These are phyloP conservation scores for Antedon mediterranea DNA, from an alignment of 53 echinoderm and acorn worm genomes.

Conservation along the genomic window DNA sequence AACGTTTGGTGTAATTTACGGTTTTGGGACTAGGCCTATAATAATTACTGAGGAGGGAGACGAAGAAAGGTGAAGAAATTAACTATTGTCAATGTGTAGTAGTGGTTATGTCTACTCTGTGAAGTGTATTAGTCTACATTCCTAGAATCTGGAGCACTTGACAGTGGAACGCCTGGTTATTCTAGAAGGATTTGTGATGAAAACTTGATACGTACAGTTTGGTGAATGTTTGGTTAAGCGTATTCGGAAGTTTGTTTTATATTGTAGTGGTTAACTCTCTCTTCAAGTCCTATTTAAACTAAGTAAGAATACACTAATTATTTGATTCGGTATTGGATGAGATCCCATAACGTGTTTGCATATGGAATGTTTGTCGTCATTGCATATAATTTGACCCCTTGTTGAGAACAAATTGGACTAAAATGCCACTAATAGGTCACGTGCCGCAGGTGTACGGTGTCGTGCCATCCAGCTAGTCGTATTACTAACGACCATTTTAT, in stretches of 20 bases:
- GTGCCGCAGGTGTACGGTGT: not conserved
- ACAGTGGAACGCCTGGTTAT: too few species aligned
- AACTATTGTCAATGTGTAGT: too few species aligned
- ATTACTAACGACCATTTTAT: too few species aligned
- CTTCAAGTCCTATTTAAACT: not conserved
- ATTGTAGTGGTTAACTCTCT: not conserved
- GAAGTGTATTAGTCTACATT: too few species aligned
- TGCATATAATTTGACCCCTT: not conserved
- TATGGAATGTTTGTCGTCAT: not conserved
- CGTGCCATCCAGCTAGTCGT: too few species aligned
- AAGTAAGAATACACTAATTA: not conserved
- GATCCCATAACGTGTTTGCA: not conserved
- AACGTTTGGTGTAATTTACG: too few species aligned
- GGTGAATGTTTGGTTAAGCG: not conserved
- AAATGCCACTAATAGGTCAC: not conserved
- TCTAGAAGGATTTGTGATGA: not conserved
- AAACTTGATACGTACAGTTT: not conserved
- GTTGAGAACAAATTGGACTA: not conserved
- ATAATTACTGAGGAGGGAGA: too few species aligned
- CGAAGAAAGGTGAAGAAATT: too few species aligned
- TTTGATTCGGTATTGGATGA: not conserved
- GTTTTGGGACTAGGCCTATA: too few species aligned
- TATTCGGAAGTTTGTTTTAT: not conserved
- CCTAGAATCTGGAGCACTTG: too few species aligned
- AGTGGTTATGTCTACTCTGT: too few species aligned